Percentiles rank a stretch among this genome's conserved stretches.
Evolutionary conservation across 1,140 invertebrate species (phyloP).

Genomic region (Oscheius sp.): DNA sequence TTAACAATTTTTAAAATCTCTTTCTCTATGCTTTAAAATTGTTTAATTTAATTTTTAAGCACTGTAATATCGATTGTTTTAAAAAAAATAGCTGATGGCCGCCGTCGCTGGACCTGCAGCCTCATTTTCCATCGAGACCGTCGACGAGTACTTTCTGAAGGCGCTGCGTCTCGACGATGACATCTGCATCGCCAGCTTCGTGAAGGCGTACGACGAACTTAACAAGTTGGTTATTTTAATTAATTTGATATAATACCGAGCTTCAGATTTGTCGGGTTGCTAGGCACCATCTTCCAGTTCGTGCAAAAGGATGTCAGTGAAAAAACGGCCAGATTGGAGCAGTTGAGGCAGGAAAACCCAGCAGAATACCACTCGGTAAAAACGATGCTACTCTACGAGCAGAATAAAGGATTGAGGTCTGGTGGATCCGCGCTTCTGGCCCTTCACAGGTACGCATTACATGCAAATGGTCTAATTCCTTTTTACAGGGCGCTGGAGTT

Average conservation of each 20-base stretch:
- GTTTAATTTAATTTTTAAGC: too few species aligned
- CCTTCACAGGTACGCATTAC: background rate
- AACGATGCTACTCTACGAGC: too few species aligned
- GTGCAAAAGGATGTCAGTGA: background rate
- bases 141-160: background rate
- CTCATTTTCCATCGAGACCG: background rate
- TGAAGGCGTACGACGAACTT: background rate
- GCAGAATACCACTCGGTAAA: background rate
- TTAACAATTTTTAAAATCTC: too few species aligned
- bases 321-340: background rate
- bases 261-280: background rate
- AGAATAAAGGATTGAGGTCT: too few species aligned
- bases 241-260: background rate
- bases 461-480: background rate
- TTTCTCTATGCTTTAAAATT: too few species aligned
- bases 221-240: background rate
- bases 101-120: background rate
- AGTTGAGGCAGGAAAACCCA: background rate
- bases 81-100: too few species aligned
- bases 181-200: background rate
- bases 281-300: background rate
- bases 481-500: background rate
- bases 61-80: too few species aligned
- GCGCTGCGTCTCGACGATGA: background rate
- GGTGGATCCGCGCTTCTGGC: background rate